Evolutionary conservation across 2,113 vertebrate species (phyloP).

Genomic region (Corythornis madagascariensis): DNA sequence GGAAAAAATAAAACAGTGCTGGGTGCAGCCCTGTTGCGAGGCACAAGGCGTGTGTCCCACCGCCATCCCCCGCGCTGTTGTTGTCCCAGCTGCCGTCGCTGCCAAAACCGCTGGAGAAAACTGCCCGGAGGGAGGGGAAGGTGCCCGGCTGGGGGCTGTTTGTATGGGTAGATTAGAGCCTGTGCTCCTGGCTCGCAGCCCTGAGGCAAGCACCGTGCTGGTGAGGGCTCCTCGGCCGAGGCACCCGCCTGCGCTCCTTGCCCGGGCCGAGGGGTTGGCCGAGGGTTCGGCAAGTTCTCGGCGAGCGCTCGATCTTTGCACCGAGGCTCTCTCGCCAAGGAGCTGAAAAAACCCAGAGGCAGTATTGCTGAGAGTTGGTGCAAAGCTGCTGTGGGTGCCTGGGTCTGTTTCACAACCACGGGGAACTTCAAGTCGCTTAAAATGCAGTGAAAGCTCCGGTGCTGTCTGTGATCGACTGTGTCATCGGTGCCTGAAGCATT

Average conservation of each 20-base stretch:
- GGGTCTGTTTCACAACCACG: neutral
- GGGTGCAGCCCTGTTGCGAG: neutral
- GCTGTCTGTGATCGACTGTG: neutral
- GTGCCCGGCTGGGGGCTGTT: neutral
- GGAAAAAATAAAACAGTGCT: neutral
- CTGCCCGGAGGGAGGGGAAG: neutral
- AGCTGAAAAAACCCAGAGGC: neutral
- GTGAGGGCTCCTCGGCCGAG: neutral
- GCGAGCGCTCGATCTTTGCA: neutral
- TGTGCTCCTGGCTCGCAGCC: too few species aligned
- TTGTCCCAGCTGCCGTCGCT: too few species aligned
- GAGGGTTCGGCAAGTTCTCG: neutral
- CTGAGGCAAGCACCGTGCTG: neutral
- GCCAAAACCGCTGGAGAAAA: neutral
- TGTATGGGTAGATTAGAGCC: fast-evolving
- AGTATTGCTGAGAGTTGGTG: neutral
- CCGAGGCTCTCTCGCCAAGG: fast-evolving
- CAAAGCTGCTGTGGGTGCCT: neutral
- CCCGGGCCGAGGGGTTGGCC: fast-evolving
- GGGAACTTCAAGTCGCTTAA: neutral
- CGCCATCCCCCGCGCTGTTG: fast-evolving
- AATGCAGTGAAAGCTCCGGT: neutral
- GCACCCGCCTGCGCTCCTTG: neutral
- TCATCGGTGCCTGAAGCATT: fast-evolving
- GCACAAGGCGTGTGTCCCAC: neutral